Base-by-base conservation (phyloP, 2,888 invertebrate species). In the Pelosia muscerda region DNA sequence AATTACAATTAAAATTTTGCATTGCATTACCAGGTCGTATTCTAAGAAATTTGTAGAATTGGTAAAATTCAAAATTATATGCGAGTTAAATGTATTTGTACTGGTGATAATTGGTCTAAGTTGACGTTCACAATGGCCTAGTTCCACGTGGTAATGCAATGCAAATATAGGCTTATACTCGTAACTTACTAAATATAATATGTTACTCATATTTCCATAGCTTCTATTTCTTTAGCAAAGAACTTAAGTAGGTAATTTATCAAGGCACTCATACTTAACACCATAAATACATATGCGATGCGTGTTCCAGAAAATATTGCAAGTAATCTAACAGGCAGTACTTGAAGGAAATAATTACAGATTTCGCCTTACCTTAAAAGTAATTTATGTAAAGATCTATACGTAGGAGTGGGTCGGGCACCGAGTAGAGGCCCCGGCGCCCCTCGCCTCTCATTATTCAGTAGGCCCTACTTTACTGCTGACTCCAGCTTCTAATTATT, bases 401-500 rank as follows among this genome's bases (percentile, higher is more conserved):
- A 74, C 59, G 62, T 55, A 69, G 64, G 66, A 69, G 65, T 65
- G 69, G 69, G 70, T 71, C 63, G 26, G 49, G 65, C 38, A 65
- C 59, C 28, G 59, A 68, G 59, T n/a, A 60, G 63, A 63, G 65
- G 59, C 65, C 68, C 28, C 68, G 59, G 49, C 63, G 65, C 71
- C 66, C 72, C 70, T 67, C 69, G 31, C 63, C 66, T 64, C 79
- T 74, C 78, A 83, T 76, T 83, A 81, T 81, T 81, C 83, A 82
- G 81, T 81, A 78, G 79, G 81, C 82, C 77, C 78, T 78, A 71
- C 75, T 76, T 78, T 76, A 77, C 75, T 76, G 80, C 76, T 78
- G 79, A 81, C 77, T 74, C 74, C 75, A 66, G 72, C 75, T 79
- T 82, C 79, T 85, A 85, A 85, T 85, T 84, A 84, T 84, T 84